A percentile compares a stretch with the other conserved stretches of the same genome.
These are phyloP conservation scores for Athetis lepigone DNA, from an alignment of 2,888 invertebrate genomes.

Conservation along the genomic window DNA sequence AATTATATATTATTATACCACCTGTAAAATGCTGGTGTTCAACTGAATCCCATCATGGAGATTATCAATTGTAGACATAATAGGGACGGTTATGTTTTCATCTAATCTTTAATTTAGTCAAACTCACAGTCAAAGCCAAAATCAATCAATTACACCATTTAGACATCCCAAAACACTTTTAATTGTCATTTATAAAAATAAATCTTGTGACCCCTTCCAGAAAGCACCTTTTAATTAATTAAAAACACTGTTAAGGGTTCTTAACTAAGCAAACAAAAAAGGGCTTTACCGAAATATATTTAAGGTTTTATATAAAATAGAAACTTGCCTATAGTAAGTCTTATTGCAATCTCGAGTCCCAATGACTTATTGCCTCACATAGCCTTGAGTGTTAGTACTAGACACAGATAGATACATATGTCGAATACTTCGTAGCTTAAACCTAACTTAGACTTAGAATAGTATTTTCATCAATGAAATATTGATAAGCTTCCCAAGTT, in stretches of 20 bases:
- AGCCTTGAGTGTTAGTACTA: slow-evolving; percentile 47
- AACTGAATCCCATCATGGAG: too few relatives aligned
- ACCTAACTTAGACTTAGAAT: slow-evolving; percentile 21
- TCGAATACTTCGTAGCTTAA: slow-evolving; percentile 17
- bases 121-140: too few relatives aligned
- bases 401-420: slow-evolving; percentile 38
- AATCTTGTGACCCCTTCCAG: too few relatives aligned
- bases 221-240: not conserved
- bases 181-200: too few relatives aligned
- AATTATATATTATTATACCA: too few relatives aligned
- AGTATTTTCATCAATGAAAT: slow-evolving; percentile 12
- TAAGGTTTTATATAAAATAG: slow-evolving; percentile 10
- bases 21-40: too few relatives aligned
- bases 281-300: not conserved
- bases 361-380: slow-evolving; percentile 41
- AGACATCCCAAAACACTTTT: too few relatives aligned
- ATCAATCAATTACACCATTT: too few relatives aligned
- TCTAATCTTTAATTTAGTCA: too few relatives aligned
- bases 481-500: slow-evolving; percentile 26
- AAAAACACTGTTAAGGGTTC: not conserved
- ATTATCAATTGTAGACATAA: too few relatives aligned
- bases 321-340: slow-evolving; percentile 33
- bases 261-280: not conserved
- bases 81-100: too few relatives aligned
- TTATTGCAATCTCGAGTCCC: slow-evolving; percentile 27